These are phyloP conservation scores for Tetragonula carbonaria DNA, from an alignment of 2,888 invertebrate genomes.

Conservation along the genomic window DNA sequence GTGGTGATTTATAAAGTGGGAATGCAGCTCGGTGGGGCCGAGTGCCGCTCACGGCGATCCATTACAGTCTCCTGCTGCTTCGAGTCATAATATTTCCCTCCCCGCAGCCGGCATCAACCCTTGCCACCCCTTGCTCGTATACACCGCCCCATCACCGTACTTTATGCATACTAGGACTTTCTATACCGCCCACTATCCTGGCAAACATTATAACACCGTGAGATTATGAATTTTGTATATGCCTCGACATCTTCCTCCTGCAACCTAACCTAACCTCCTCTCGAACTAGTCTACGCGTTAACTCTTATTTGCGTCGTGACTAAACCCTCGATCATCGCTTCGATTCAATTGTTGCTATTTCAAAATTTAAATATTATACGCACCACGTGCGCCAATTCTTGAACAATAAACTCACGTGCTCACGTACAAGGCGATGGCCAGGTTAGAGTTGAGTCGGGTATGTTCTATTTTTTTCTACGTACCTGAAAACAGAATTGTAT, in stretches of 20 bases:
- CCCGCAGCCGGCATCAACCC: conserved; percentile 26
- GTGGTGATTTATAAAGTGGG: conserved; percentile 74
- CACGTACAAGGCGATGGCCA: too few relatives aligned
- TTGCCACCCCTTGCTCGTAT: conserved; percentile 17
- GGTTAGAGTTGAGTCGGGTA: too few relatives aligned
- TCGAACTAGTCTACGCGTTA: background rate
- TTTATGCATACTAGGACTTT: conserved; percentile 69
- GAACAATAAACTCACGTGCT: too few relatives aligned
- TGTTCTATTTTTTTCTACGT: too few relatives aligned
- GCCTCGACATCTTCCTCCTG: conserved; percentile 41
- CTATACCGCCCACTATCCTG: conserved; percentile 64
- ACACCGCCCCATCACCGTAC: conserved; percentile 39
- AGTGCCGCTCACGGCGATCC: conserved; percentile 72
- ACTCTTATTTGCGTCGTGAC: too few relatives aligned
- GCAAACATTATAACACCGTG: conserved; percentile 77
- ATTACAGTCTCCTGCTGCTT: conserved; percentile 73
- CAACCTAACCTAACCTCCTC: background rate
- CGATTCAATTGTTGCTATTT: too few relatives aligned
- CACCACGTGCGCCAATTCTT: too few relatives aligned
- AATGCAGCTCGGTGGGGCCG: conserved; percentile 66
- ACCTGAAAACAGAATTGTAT: too few relatives aligned
- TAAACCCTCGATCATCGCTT: too few relatives aligned
- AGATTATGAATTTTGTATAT: conserved; percentile 80
- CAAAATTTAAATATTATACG: too few relatives aligned
- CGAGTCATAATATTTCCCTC: conserved; percentile 75